Percentiles rank a stretch among this genome's conserved stretches.
phyloP scores from a whole-genome alignment of 1,140 invertebrate genomes.

The Thaumatotibia leucotreta region DNA sequence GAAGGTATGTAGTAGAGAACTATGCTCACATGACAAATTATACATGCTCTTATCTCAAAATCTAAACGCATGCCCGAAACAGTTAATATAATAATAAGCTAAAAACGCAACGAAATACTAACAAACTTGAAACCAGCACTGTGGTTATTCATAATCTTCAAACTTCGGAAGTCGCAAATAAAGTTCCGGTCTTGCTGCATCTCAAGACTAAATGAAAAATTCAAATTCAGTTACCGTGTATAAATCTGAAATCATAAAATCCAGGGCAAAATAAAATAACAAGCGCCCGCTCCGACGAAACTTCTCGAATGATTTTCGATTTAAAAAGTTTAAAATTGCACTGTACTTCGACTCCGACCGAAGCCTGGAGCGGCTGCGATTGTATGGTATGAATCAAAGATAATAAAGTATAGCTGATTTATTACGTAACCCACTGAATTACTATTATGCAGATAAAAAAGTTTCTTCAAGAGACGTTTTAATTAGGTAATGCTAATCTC shows the following conservation, averaged over 20 bases:
- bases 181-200: neutral
- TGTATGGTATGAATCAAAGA: conserved; percentile 3
- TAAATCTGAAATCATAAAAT: conserved; percentile 2
- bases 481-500: too few species aligned
- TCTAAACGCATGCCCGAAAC: neutral
- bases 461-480: too few species aligned
- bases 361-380: neutral
- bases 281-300: neutral
- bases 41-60: neutral
- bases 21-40: too few species aligned
- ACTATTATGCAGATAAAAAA: too few species aligned
- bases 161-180: neutral
- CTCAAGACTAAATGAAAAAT: conserved; percentile 8
- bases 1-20: too few species aligned
- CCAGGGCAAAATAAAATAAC: conserved; percentile 9
- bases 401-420: neutral
- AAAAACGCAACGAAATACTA: neutral
- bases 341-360: neutral
- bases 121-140: neutral
- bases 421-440: too few species aligned
- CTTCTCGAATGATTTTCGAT: conserved; percentile 12
- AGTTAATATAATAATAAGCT: neutral
- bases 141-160: neutral
- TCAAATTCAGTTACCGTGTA: conserved; percentile 6
- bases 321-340: conserved; percentile 14